Conservation (phyloP, 2,888 invertebrate species). For the Carterocephalus palaemon region DNA sequence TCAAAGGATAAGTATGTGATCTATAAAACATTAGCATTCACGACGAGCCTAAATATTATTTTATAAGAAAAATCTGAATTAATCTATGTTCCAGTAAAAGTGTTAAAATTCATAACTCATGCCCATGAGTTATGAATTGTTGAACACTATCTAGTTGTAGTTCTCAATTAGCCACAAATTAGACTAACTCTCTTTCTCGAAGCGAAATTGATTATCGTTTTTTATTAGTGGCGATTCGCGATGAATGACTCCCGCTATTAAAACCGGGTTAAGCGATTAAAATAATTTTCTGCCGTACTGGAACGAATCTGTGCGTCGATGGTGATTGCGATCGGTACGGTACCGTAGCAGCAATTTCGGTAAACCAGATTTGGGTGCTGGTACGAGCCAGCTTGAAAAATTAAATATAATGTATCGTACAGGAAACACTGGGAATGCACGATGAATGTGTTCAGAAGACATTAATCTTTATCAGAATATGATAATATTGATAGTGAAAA, state of each 20-base stretch:
- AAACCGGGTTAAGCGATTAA: constrained; percentile 31
- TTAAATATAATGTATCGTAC: constrained; percentile 14
- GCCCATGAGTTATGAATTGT: too few species aligned
- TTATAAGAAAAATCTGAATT: too few species aligned
- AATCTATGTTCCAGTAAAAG: too few species aligned
- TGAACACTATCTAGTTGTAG: constrained; percentile 4
- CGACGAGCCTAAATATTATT: too few species aligned
- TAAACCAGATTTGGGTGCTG: constrained; percentile 24
- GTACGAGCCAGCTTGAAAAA: constrained; percentile 12
- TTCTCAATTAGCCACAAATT: constrained; percentile 24
- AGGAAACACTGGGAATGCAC: background rate
- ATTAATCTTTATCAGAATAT: too few species aligned
- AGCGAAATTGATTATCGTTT: constrained; percentile 21
- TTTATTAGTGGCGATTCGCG: constrained; percentile 18
- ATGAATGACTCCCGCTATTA: constrained; percentile 17
- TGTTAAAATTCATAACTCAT: too few species aligned
- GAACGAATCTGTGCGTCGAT: constrained; percentile 24
- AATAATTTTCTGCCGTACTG: constrained; percentile 28
- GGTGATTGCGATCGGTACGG: constrained; percentile 19
- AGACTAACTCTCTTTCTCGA: constrained; percentile 21
- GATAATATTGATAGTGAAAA: too few species aligned
- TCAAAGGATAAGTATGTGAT: too few species aligned
- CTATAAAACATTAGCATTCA: too few species aligned
- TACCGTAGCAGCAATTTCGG: constrained; percentile 24
- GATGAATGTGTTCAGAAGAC: too few species aligned